Conservation (phyloP, 2,113 vertebrate genomes). For the Orycteropus afer region DNA sequence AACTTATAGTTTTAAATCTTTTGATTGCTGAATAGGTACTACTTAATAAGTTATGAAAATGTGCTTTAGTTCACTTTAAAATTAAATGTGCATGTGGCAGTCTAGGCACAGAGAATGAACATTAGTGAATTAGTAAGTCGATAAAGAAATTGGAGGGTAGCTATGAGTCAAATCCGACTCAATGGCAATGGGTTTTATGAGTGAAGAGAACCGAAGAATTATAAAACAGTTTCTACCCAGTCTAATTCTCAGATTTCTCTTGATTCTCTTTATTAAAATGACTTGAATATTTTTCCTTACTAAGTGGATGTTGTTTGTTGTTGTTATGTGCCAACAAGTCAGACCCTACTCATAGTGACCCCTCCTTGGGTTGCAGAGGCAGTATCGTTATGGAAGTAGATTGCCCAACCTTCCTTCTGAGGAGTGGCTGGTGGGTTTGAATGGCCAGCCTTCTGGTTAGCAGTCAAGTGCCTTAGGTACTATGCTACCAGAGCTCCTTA, state of each 20-base stretch:
- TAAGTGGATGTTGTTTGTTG: no score
- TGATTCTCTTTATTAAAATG: background rate
- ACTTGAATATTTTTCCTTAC: background rate
- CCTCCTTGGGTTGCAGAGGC: no score
- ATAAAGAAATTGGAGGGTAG: background rate
- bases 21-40: background rate
- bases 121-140: background rate
- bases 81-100: background rate
- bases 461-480: no score
- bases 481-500: no score
- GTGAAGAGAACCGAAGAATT: background rate
- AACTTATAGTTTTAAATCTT: background rate
- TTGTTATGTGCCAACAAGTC: no score
- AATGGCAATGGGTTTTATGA: no score
- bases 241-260: background rate
- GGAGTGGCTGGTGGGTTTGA: no score
- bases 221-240: background rate
- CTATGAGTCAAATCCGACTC: no score
- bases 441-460: no score
- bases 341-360: no score
- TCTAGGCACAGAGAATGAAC: background rate
- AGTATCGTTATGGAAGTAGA: no score
- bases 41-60: background rate
- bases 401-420: no score
- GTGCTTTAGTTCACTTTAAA: background rate